Conservation (phyloP, 2,888 invertebrate genomes). For the Quadroppia sp. region DNA sequence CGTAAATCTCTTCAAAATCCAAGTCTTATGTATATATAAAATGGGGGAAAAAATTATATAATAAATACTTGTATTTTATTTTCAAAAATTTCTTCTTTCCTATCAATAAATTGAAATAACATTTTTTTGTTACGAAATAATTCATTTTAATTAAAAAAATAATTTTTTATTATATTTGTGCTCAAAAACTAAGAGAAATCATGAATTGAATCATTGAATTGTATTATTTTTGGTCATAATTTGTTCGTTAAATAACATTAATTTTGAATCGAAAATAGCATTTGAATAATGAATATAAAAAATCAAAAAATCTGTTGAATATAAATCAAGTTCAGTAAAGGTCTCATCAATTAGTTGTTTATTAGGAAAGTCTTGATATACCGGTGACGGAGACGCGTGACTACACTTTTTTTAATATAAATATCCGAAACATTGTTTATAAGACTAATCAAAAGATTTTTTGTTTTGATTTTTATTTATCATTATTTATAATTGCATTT, state of each 20-base stretch:
- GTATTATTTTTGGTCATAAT: not conserved
- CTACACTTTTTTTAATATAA: slow-evolving; percentile 1
- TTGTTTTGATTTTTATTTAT: slow-evolving; percentile 2
- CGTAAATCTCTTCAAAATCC: slow-evolving; percentile 13
- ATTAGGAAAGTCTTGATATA: slow-evolving; percentile 14
- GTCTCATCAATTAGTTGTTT: slow-evolving; percentile 30
- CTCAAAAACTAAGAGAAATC: not conserved
- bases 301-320: slow-evolving; percentile 2
- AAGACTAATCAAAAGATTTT: not conserved
- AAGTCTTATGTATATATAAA: too few species aligned
- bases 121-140: slow-evolving; percentile 17
- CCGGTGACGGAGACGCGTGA: slow-evolving; percentile 22
- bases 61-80: not conserved
- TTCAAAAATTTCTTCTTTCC: not conserved
- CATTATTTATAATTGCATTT: too few species aligned
- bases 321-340: slow-evolving; percentile 3
- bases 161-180: not conserved
- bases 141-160: slow-evolving; percentile 14
- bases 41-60: too few species aligned
- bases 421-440: not conserved
- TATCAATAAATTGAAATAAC: not conserved
- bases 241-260: not conserved
- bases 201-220: not conserved
- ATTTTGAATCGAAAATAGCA: not conserved
- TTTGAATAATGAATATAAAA: not conserved